phyloP scores from a whole-genome alignment of 2,888 invertebrate genomes.

The Drosophila cracens region DNA sequence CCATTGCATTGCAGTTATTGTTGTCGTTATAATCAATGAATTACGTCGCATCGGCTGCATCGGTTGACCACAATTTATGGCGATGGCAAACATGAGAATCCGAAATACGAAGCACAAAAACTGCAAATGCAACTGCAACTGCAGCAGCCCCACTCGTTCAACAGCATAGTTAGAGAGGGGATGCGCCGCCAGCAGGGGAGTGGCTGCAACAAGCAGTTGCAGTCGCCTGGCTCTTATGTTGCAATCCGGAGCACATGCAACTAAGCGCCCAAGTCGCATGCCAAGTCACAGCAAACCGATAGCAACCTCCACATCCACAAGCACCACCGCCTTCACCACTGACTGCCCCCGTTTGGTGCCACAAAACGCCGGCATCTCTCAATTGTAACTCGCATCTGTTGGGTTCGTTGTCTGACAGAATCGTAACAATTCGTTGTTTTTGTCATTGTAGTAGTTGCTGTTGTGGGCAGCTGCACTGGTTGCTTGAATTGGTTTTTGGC shows the following conservation, averaged over 20 bases:
- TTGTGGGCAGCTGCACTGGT: conserved; percentile 64
- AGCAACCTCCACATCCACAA: conserved; percentile 17
- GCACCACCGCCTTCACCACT: conserved; percentile 26
- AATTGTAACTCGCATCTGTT: conserved; percentile 61
- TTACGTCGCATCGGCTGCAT: conserved; percentile 74
- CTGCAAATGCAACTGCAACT: conserved; percentile 59
- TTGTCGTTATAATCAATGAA: conserved; percentile 80
- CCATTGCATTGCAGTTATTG: conserved; percentile 69
- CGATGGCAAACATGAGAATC: conserved; percentile 76
- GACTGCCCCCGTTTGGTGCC: conserved; percentile 20
- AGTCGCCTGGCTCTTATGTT: conserved; percentile 66
- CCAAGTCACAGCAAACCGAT: conserved; percentile 41
- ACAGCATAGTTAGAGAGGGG: conserved; percentile 5
- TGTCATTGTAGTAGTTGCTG: conserved; percentile 24
- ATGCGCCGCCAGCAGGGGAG: conserved; percentile 20
- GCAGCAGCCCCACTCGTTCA: conserved; percentile 35
- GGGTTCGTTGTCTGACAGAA: conserved; percentile 68
- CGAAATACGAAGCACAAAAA: conserved; percentile 63
- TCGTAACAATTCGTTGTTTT: conserved; percentile 56
- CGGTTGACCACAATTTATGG: conserved; percentile 80
- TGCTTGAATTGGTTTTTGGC: conserved; percentile 47
- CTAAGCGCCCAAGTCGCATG: conserved; percentile 65
- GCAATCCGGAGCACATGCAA: conserved; percentile 69
- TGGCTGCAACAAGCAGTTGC: conserved; percentile 58
- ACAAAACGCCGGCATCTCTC: conserved; percentile 46